A percentile compares a stretch with the other conserved stretches of the same genome.
phyloP scores from a whole-genome alignment of 2,888 invertebrate genomes.

The Drosophila imparisetae region DNA sequence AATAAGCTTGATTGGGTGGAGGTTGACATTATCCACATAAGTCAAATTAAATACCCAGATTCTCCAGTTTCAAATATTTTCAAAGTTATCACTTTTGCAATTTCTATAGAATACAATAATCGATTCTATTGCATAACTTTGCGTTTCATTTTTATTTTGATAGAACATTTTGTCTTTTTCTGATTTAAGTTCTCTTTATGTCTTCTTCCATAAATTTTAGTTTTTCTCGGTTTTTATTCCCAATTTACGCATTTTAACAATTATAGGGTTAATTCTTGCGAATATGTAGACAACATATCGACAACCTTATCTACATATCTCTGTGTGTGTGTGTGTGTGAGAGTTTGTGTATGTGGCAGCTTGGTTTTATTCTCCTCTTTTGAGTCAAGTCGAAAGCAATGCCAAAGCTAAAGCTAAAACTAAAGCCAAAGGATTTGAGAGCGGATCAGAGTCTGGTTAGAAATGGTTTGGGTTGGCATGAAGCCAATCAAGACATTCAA shows the following conservation, averaged over 20 bases:
- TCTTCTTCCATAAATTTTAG: background rate
- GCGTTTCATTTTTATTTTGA: background rate
- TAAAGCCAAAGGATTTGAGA: constrained; percentile 30
- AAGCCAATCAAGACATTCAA: constrained; percentile 79
- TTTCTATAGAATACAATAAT: background rate
- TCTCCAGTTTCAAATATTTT: background rate
- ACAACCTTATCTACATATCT: constrained; percentile 20
- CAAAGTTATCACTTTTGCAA: no score
- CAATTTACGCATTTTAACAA: constrained; percentile 25
- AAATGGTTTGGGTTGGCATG: constrained; percentile 36
- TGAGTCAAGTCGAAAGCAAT: constrained; percentile 16
- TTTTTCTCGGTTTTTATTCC: background rate
- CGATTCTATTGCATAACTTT: background rate
- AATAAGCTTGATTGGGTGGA: no score
- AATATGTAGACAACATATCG: constrained; percentile 35
- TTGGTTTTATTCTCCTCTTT: background rate
- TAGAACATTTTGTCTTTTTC: background rate
- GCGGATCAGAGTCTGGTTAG: constrained; percentile 30
- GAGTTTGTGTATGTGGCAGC: background rate
- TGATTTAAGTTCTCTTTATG: background rate
- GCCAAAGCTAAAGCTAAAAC: constrained; percentile 13
- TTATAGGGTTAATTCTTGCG: constrained; percentile 63
- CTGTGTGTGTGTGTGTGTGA: background rate
- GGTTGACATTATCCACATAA: no score
- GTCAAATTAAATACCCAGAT: no score